Evolutionary conservation across 2,888 invertebrate genomes (phyloP), one percentile per base, ranked within the genome.

Genomic region (Chorisops tibialis): DNA sequence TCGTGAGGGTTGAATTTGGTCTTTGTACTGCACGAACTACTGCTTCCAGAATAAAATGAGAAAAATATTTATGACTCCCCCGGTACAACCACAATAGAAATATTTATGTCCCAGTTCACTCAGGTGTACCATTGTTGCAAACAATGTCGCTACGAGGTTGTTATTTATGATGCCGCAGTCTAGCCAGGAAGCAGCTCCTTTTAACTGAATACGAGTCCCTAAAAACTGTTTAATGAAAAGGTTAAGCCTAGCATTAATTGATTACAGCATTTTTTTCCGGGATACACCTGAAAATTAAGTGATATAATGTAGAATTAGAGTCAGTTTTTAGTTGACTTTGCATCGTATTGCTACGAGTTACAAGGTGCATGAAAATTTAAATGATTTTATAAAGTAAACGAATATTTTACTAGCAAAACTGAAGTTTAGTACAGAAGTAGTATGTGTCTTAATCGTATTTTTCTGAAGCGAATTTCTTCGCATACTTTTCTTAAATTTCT

Each of bases 31-130:
- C n/a, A 41, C 6, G 11, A 37, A n/a, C n/a, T n/a, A 30, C 30
- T 30, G 9, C 30, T 30, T 5, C 30, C 3, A 5, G 21, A n/a
- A 37, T 48, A 12, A 38, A 37, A 47, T 59, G 35, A 11, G 54
- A 45, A 45, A 11, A 61, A 58, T 63, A 64, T 64, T 64, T 64
- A 64, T 64, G 62, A 56, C 41, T 62, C 62, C 61, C n/a, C 59
- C 35, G 39, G 62, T 43, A 54, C 35, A 59, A 59, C 62, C 62
- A 59, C 64, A 64, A 64, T 54, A 48, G 64, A 49, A 41, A 59
- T 59, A 62, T 61, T 59, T 62, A 62, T 64, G 50, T 62, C 49
- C 43, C 47, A 48, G 47, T 18, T 58, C 37, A 51, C 41, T 64
- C 62, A 64, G 64, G 64, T 64, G 64, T 48, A 50, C 37, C 18